These are phyloP conservation scores for Peromyscus californicus DNA, from an alignment of 2,113 vertebrate genomes.

Conservation along the genomic window DNA sequence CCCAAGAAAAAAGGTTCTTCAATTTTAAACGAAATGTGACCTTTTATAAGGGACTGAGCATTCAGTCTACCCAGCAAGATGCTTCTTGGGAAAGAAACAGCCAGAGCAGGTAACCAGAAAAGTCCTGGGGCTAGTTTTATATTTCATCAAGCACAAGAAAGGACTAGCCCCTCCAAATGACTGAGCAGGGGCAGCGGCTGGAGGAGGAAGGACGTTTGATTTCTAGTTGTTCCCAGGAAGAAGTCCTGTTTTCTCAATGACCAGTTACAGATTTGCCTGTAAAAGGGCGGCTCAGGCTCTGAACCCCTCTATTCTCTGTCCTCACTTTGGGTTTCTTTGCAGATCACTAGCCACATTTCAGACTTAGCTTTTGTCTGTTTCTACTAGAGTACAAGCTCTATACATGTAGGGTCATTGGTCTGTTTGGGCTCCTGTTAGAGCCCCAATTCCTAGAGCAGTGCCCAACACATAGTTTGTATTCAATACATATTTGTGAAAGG, in stretches of 20 bases:
- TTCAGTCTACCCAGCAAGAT: background rate
- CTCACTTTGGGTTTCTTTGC: conserved; percentile 30
- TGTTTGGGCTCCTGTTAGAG: conserved; percentile 33
- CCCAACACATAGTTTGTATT: background rate
- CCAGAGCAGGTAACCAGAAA: background rate
- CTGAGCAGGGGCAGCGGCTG: background rate
- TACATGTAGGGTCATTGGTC: background rate
- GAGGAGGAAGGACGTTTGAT: conserved; percentile 7
- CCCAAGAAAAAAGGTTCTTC: background rate
- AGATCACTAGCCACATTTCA: background rate
- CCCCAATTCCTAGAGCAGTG: background rate
- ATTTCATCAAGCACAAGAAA: background rate
- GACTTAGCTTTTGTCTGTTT: background rate
- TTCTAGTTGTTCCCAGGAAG: background rate
- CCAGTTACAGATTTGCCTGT: background rate
- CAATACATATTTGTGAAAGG: background rate
- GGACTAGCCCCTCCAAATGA: background rate
- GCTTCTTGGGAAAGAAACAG: conserved; percentile 10
- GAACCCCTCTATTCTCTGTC: background rate
- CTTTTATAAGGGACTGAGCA: background rate
- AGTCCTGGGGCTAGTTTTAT: background rate
- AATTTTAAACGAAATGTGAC: background rate
- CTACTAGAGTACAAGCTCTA: background rate
- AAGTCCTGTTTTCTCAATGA: background rate
- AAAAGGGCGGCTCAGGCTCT: background rate